These are phyloP conservation scores for Isurus oxyrinchus DNA, from an alignment of 2,113 vertebrate genomes.

Conservation along the genomic window DNA sequence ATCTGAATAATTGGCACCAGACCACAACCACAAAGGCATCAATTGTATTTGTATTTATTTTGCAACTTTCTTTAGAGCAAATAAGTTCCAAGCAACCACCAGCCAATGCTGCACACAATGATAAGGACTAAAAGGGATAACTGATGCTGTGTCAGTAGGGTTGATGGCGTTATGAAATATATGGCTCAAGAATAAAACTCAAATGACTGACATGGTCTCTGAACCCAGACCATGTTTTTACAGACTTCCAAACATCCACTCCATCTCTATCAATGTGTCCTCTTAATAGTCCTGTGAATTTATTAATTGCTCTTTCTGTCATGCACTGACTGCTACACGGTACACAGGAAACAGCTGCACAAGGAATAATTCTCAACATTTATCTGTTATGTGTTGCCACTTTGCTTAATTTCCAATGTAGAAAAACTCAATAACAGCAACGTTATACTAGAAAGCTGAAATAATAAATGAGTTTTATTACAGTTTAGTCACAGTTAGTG, in stretches of 20 bases:
- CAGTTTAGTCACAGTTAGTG: neutral
- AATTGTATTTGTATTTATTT: neutral
- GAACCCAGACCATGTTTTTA: neutral
- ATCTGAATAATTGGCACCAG: neutral
- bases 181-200: neutral
- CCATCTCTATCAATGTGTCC: neutral
- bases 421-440: neutral
- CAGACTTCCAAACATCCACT: slow-evolving; percentile 9
- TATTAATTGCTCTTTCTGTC: neutral
- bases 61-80: neutral
- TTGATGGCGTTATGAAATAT: neutral
- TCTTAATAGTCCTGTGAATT: neutral
- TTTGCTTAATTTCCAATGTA: neutral
- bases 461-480: neutral
- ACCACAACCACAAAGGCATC: neutral
- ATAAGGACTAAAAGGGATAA: neutral
- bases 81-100: neutral
- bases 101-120: neutral
- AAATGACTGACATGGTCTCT: neutral
- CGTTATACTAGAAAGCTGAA: neutral
- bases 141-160: neutral
- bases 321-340: neutral
- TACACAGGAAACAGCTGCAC: slow-evolving; percentile 16
- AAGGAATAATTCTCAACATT: neutral
- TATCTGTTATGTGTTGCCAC: neutral